Evolutionary conservation across 1,140 invertebrate species (phyloP), one percentile per base, ranked within the genome.

Genomic region (Streblospio benedicti): DNA sequence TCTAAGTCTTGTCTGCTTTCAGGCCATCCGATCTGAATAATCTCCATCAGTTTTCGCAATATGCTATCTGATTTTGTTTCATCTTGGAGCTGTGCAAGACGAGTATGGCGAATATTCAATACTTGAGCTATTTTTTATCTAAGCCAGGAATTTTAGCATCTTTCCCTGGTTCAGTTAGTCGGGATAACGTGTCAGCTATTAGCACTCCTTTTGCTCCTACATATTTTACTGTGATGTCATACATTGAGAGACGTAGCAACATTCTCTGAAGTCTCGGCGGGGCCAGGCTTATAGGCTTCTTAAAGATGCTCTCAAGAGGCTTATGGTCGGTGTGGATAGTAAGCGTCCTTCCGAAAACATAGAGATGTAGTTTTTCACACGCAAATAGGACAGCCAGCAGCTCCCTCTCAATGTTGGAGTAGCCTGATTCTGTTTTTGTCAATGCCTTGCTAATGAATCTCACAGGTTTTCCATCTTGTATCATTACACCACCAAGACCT

Each of bases 321-420:
- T 74, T 71, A 56, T 76, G 73, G 50, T 77, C 69, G 0, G 64
- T 73, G 27, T 74, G 49, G 14, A 65, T 51, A 18, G 47, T 62
- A 2, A 65, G 35, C 28, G 30, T 31, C 25, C 33, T 18, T 23
- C 53, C 53, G 25, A 41, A 38, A 5, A 28, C 32, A 31, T 56
- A 38, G 14, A 20, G 20, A 31, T 56, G 53, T 32, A 56, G 43
- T 35, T 38, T 32, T 30, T 43, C 32, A 9, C 38, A 23, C n/a
- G 32, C 53, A 38, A 56, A 82, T 3, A 81, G 68, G 41, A 81
- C 77, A 4, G 79, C 76, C 2, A 80, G 65, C 4, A 77, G 68
- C 64, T 82, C 79, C 57, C 75, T 72, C 52, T 82, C 77, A 2
- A 81, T 73, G 63, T 81, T 74, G 16, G 69, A 71, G 59, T 80